Conservation (phyloP, 92 coral and sea anemone genomes). For the Diadumene lineata region DNA sequence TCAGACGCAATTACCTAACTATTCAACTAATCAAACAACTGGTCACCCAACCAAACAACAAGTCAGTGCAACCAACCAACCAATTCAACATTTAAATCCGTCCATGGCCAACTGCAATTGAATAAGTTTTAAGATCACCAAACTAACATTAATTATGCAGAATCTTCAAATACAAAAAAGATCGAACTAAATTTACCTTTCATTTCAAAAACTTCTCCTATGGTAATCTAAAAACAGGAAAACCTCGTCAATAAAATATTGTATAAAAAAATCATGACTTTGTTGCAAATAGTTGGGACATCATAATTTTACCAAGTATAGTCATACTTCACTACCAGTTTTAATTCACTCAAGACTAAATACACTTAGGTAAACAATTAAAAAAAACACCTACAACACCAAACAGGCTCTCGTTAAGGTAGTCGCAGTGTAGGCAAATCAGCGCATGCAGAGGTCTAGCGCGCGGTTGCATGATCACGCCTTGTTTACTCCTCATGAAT, state of each 20-base stretch:
- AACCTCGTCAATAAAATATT: not conserved
- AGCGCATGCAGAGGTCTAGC: too few relatives aligned
- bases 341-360: too few relatives aligned
- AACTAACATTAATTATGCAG: not conserved
- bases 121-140: not conserved
- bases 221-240: slow-evolving; percentile 31
- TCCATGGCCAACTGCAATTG: not conserved
- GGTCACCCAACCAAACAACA: not conserved
- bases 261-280: not conserved
- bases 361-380: too few relatives aligned
- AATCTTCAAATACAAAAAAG: not conserved
- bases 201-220: slow-evolving; percentile 47
- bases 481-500: too few relatives aligned
- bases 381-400: too few relatives aligned
- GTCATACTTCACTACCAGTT: too few relatives aligned
- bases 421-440: too few relatives aligned
- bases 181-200: slow-evolving; percentile 38
- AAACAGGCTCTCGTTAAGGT: too few relatives aligned
- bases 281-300: too few relatives aligned
- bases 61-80: not conserved
- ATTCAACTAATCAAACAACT: not conserved
- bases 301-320: too few relatives aligned
- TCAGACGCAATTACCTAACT: not conserved
- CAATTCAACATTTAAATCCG: too few relatives aligned
- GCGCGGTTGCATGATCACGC: too few relatives aligned